A percentile compares a stretch with the other conserved stretches of the same genome.
These are phyloP conservation scores for Psammodynastes pulverulentus DNA, from an alignment of 2,113 vertebrate genomes.

Conservation along the genomic window DNA sequence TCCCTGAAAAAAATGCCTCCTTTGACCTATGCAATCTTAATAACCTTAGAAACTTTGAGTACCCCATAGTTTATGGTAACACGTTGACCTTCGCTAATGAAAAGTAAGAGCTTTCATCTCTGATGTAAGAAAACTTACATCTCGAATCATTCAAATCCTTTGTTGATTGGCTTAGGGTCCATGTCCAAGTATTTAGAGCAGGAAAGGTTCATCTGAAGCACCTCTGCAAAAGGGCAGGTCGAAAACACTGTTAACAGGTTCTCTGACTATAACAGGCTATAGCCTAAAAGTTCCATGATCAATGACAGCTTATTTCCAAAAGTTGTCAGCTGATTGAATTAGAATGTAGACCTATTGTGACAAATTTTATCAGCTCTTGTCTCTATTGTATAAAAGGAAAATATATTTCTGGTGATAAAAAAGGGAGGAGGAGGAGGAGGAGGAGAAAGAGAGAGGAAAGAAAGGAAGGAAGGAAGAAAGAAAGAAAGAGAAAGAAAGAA, in stretches of 20 bases:
- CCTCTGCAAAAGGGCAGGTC: background rate
- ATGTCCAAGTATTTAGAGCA: background rate
- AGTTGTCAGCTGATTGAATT: conserved; percentile 11
- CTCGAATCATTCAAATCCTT: background rate
- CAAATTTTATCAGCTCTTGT: conserved; percentile 36
- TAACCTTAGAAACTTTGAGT: background rate
- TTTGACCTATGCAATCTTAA: background rate
- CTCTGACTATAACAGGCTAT: conserved; percentile 36
- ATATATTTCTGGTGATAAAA: conserved; percentile 23
- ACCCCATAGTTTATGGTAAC: background rate
- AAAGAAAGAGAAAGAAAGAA: background rate
- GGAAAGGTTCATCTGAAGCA: background rate
- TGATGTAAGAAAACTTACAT: background rate
- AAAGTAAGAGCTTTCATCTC: background rate
- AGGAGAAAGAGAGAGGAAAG: no score
- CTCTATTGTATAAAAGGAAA: conserved; percentile 38
- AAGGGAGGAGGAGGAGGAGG: no score
- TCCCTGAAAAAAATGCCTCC: background rate
- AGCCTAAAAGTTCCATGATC: conserved; percentile 28
- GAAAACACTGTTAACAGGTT: conserved; percentile 23
- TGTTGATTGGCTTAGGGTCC: background rate
- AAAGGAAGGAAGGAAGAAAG: no score
- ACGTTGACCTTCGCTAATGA: background rate
- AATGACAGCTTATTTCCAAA: conserved; percentile 15
- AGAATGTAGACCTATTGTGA: conserved; percentile 29